Evolutionary conservation across 1,140 invertebrate genomes (phyloP).

Genomic region (Penaeus chinensis): DNA sequence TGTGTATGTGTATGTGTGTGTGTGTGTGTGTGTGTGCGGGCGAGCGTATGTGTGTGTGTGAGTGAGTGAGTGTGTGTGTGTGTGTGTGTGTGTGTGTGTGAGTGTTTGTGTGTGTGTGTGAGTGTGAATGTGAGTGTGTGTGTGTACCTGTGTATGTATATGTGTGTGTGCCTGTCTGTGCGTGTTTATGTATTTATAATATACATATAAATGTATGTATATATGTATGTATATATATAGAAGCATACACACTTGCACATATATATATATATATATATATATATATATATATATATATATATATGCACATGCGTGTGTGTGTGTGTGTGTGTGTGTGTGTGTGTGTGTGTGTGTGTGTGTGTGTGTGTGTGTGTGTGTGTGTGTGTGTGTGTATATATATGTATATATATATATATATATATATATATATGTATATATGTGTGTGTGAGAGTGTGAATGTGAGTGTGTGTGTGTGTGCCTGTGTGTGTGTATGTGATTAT

Average conservation of each 20-base stretch:
- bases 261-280: neutral
- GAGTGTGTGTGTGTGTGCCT: neutral
- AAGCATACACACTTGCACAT: neutral
- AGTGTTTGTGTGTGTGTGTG: neutral
- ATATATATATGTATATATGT: neutral
- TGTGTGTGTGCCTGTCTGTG: neutral
- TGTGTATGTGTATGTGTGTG: too few relatives aligned
- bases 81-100: neutral
- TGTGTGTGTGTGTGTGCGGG: too few relatives aligned
- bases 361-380: neutral
- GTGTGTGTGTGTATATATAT: neutral
- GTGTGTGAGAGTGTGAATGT: neutral
- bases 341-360: neutral
- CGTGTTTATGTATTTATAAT: neutral
- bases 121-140: too few relatives aligned
- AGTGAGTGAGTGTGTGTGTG: neutral
- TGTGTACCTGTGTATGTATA: neutral
- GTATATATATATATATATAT: slow-evolving; percentile 8
- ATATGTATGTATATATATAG: neutral
- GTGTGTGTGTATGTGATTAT: neutral
- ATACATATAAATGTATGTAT: neutral
- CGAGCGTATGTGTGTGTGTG: too few relatives aligned
- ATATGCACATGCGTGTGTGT: neutral
- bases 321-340: neutral
- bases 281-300: neutral